These are phyloP conservation scores for Rhagonycha lutea DNA, from an alignment of 2,888 invertebrate species.

Conservation along the genomic window DNA sequence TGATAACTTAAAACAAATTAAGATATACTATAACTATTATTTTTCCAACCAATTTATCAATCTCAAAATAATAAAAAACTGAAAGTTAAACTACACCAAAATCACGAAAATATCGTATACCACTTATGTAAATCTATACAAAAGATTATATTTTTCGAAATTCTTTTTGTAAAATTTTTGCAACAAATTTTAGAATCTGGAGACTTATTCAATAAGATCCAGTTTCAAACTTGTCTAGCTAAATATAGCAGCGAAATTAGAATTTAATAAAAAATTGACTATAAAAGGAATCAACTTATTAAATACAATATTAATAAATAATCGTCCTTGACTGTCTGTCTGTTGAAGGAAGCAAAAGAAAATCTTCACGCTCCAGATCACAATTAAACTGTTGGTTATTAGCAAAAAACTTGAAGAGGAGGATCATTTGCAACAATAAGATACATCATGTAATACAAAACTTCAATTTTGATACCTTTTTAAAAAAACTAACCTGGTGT, in stretches of 20 bases:
- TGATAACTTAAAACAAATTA: background rate
- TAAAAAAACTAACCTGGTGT: background rate
- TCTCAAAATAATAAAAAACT: background rate
- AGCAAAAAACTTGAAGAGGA: background rate
- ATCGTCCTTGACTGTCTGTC: constrained; percentile 15
- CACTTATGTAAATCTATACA: background rate
- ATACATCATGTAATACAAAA: background rate
- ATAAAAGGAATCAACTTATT: constrained; percentile 18
- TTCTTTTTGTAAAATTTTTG: background rate
- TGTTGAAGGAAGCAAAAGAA: background rate
- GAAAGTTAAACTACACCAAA: background rate
- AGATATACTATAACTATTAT: background rate
- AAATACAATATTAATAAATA: constrained; percentile 16
- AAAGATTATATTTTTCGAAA: background rate
- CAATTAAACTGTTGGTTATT: constrained; percentile 2
- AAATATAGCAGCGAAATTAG: background rate
- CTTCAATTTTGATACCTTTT: background rate
- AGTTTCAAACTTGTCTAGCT: background rate
- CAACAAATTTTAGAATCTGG: background rate
- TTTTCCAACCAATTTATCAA: background rate
- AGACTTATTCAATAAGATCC: background rate
- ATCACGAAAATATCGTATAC: background rate
- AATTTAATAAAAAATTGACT: constrained; percentile 8
- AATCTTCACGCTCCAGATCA: constrained; percentile 10
- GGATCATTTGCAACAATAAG: background rate